phyloP scores from a whole-genome alignment of 92 coral and sea anemone genomes.

The Hydrozoanthus gracilis region DNA sequence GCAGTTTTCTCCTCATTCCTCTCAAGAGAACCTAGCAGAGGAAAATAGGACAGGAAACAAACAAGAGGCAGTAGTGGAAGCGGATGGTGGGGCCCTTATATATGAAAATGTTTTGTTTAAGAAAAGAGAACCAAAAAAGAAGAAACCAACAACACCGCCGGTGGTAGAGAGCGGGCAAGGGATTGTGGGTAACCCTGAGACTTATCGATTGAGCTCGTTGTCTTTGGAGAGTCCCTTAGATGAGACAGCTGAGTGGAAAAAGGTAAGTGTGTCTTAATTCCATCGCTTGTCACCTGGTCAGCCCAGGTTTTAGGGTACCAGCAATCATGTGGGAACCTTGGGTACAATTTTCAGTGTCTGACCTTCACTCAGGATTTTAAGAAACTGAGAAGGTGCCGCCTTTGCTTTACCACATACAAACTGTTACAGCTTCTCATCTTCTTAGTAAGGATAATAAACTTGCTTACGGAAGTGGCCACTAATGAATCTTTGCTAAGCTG shows the following conservation, averaged over 20 bases:
- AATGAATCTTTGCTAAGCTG: too few relatives aligned
- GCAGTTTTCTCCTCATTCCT: slow-evolving; percentile 63
- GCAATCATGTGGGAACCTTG: too few relatives aligned
- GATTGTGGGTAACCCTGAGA: slow-evolving; percentile 25
- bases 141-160: neutral
- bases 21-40: slow-evolving; percentile 66
- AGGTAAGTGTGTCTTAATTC: slow-evolving; percentile 57
- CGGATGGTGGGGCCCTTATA: slow-evolving; percentile 65
- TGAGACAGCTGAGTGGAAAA: slow-evolving; percentile 95
- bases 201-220: slow-evolving; percentile 73
- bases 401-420: too few relatives aligned
- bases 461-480: too few relatives aligned
- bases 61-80: slow-evolving; percentile 46
- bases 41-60: slow-evolving; percentile 12
- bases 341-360: too few relatives aligned
- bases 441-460: too few relatives aligned
- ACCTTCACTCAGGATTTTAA: neutral
- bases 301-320: neutral
- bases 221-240: slow-evolving; percentile 76
- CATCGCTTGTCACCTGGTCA: neutral
- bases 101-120: slow-evolving; percentile 95
- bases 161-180: neutral
- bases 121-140: slow-evolving; percentile 60
- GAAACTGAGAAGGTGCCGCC: too few relatives aligned
- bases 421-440: too few relatives aligned